Evolutionary conservation across 2,888 invertebrate species (phyloP).

Genomic region (Drosophila pullipes): DNA sequence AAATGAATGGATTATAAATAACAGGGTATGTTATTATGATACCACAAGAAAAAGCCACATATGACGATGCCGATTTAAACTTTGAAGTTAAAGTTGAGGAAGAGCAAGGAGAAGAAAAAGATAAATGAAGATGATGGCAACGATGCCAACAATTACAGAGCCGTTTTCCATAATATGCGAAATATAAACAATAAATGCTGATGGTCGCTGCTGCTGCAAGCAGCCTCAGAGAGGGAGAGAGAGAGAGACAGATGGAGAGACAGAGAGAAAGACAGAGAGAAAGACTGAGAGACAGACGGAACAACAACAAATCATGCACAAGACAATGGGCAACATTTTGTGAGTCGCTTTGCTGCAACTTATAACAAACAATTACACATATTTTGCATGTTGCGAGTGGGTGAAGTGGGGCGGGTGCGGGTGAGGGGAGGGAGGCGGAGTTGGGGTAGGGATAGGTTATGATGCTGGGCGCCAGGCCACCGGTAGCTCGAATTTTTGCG

Average conservation of each 20-base stretch:
- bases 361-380: constrained; percentile 81
- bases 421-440: not conserved
- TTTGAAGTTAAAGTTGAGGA: constrained; percentile 12
- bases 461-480: constrained; percentile 55
- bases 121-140: constrained; percentile 31
- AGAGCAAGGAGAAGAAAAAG: constrained; percentile 7
- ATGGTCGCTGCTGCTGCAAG: constrained; percentile 21
- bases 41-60: constrained; percentile 42
- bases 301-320: constrained; percentile 83
- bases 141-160: constrained; percentile 61
- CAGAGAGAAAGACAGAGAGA: not conserved
- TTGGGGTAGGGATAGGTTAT: constrained; percentile 13
- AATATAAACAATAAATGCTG: constrained; percentile 78
- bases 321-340: constrained; percentile 84
- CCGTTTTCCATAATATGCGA: constrained; percentile 75
- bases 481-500: constrained; percentile 59
- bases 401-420: constrained; percentile 2
- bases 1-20: not conserved
- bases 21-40: constrained; percentile 26
- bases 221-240: not conserved
- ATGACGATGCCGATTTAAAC: constrained; percentile 45
- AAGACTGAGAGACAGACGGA: not conserved
- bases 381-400: constrained; percentile 68
- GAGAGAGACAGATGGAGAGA: not conserved
- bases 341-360: constrained; percentile 71